Conservation (phyloP, 2,113 vertebrate species). For the Aplodontia rufa region DNA sequence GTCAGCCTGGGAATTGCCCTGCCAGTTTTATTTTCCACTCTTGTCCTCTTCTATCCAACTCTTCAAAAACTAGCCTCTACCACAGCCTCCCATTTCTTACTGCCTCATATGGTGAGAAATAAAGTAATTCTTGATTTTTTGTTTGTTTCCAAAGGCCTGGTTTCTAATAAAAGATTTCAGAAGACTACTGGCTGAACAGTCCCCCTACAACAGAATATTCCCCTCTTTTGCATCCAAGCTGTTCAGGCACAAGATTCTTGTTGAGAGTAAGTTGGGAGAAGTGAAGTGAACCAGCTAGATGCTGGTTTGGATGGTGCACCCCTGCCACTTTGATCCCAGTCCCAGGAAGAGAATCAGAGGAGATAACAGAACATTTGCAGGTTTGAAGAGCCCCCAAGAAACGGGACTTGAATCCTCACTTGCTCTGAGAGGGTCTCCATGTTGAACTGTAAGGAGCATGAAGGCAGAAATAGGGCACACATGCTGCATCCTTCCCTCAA, state of each 20-base stretch:
- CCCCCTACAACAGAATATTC: neutral
- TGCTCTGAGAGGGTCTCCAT: neutral
- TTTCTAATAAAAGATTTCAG: neutral
- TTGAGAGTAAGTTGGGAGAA: neutral
- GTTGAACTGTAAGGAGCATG: neutral
- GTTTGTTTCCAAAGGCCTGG: neutral
- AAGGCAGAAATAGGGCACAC: neutral
- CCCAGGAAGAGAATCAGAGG: neutral
- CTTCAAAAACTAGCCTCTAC: neutral
- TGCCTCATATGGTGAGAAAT: neutral
- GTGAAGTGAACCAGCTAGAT: neutral
- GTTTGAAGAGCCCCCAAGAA: neutral
- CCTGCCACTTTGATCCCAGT: neutral
- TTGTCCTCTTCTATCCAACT: neutral
- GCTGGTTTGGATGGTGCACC: neutral
- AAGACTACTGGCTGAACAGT: neutral
- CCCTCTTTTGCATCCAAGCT: neutral
- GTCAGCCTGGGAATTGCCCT: too few relatives aligned
- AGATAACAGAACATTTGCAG: neutral
- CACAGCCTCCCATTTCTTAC: neutral
- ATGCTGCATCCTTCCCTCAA: accelerated
- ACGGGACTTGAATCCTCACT: neutral
- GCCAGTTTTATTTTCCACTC: neutral
- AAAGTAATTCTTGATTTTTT: neutral
- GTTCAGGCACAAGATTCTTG: neutral